Percentiles rank a stretch among this genome's conserved stretches.
These are phyloP conservation scores for Tipula lateralis DNA, from an alignment of 2,888 invertebrate species.

Conservation along the genomic window DNA sequence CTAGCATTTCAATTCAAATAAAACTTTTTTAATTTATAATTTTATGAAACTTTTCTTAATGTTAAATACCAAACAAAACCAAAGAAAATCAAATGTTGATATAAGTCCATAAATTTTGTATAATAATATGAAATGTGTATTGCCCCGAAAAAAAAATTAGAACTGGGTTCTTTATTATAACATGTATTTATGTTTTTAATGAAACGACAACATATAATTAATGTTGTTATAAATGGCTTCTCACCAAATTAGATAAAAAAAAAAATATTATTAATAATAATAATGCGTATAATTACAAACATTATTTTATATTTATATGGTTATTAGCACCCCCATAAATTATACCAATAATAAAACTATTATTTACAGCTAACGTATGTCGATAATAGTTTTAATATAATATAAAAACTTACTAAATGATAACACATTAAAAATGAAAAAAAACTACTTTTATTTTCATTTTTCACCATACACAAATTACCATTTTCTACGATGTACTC, in stretches of 20 bases:
- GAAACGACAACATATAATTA: neutral
- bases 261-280: neutral
- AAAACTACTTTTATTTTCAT: neutral
- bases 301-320: neutral
- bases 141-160: no score
- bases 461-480: neutral
- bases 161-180: no score
- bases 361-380: conserved; percentile 14
- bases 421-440: neutral
- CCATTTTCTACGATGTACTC: neutral
- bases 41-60: neutral
- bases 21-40: conserved; percentile 11
- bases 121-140: neutral
- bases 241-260: neutral
- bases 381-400: neutral
- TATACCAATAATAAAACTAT: neutral
- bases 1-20: neutral
- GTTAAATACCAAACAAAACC: neutral
- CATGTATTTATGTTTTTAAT: neutral
- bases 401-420: neutral
- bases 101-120: neutral
- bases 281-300: neutral
- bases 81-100: neutral
- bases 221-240: neutral
- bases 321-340: conserved; percentile 1